Evolutionary conservation across 2,113 vertebrate species (phyloP), one percentile per base, ranked within the genome.

Genomic region (Amphiprion percula): DNA sequence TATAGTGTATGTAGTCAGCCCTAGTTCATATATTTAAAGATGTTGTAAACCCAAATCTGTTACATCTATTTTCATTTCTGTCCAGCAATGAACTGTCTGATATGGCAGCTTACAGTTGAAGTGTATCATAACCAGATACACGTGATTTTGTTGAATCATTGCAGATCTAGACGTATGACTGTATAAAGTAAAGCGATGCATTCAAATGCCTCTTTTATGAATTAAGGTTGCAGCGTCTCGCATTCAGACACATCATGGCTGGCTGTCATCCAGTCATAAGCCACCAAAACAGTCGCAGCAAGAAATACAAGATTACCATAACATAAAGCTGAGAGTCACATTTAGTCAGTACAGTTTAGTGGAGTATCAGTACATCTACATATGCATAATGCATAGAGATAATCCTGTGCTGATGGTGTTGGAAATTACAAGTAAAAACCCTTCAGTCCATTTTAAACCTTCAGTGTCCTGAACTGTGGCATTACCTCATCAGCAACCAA

Each of bases 261-360:
- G 71, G 75, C 75, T 74, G 63, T 41, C 17, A 12, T 67, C 83
- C 79, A 81, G 63, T 74, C 85, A 59, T 60, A 82, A 75, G 53
- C 66, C 55, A 74, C 41, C 64, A 63, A 81, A 75, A 79, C 56
- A 70, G 47, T 83, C 75, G 16, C 72, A 80, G 67, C 67, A 55
- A 60, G 61, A 67, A 41, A 77, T 12, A 14, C 50, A 68, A 60
- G 74, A 82, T 88, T 86, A 87, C 21, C 72, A 70, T 74, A 66
- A 72, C 53, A 61, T 41, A 54, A 75, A 86, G 72, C 74, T 58
- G 50, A 44, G 59, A 68, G 6, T 83, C 74, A 49, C 19, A 59
- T 71, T 78, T 59, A 76, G 47, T 46, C 47, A 19, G 14, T 58
- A 49, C 52, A 33, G 55, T 60, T 46, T 21, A 28, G 37, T 61